Conservation (phyloP, 2,113 vertebrate genomes). For the Stegostoma tigrinum region DNA sequence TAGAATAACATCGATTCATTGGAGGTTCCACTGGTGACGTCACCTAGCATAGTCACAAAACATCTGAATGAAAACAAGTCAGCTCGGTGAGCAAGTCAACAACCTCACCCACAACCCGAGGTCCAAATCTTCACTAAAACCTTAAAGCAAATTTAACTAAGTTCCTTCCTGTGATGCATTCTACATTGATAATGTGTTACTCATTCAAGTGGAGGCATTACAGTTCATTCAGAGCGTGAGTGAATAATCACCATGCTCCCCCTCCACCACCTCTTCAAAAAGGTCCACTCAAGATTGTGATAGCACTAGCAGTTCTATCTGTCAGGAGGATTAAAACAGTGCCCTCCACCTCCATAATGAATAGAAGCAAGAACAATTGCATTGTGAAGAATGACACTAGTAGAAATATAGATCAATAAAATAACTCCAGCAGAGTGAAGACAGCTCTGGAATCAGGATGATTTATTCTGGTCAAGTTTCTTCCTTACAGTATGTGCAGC, state of each 20-base stretch:
- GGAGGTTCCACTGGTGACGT: too few relatives aligned
- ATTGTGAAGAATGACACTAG: background rate
- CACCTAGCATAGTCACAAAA: too few relatives aligned
- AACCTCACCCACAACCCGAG: too few relatives aligned
- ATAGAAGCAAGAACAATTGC: background rate
- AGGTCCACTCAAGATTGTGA: background rate
- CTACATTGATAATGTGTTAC: background rate
- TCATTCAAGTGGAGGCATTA: background rate
- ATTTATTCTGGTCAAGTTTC: background rate
- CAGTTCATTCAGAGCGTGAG: background rate
- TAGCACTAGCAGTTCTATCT: too few relatives aligned
- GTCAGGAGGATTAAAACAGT: background rate
- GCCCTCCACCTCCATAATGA: background rate
- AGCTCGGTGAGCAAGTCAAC: too few relatives aligned
- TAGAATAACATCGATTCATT: too few relatives aligned
- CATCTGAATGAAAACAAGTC: too few relatives aligned
- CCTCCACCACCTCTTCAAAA: background rate
- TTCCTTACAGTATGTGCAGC: too few relatives aligned
- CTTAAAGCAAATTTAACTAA: background rate
- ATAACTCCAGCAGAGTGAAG: background rate
- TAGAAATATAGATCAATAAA: background rate
- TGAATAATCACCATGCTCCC: background rate
- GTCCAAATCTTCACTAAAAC: too few relatives aligned
- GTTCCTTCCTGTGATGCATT: too few relatives aligned
- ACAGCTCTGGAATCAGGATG: background rate